phyloP scores from a whole-genome alignment of 1,140 invertebrate species.

The Mercenaria mercenaria region DNA sequence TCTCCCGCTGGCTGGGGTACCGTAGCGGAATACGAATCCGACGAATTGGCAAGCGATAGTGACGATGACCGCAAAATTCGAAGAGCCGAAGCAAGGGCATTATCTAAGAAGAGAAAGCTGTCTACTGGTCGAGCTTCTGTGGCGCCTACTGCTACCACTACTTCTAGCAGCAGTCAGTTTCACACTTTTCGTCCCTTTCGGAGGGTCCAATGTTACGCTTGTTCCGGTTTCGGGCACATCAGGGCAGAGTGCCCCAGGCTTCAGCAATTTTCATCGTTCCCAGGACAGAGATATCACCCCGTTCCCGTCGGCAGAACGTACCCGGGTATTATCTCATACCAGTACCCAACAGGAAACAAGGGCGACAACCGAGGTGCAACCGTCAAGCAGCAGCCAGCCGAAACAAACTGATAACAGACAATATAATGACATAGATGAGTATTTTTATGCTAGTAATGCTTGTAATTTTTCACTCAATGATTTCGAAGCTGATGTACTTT shows the following conservation, averaged over 20 bases:
- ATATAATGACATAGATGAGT: not conserved
- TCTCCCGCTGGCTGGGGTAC: conserved; percentile 2
- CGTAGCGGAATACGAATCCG: not conserved
- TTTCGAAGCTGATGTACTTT: not conserved
- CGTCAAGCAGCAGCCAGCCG: not conserved
- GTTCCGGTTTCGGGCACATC: not conserved
- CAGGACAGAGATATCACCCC: not conserved
- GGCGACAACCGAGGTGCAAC: not conserved
- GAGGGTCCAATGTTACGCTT: not conserved
- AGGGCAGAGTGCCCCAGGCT: not conserved
- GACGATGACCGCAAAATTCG: conserved; percentile 5
- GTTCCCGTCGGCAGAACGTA: not conserved
- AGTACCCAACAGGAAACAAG: not conserved
- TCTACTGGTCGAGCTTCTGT: not conserved
- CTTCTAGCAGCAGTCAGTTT: not conserved
- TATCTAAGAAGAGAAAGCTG: not conserved
- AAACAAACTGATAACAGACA: not conserved
- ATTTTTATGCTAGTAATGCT: not conserved
- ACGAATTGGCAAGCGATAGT: conserved; percentile 10
- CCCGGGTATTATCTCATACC: not conserved
- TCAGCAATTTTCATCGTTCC: not conserved
- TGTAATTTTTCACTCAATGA: not conserved
- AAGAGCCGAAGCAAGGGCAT: not conserved
- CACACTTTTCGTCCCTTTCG: not conserved
- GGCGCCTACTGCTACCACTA: not conserved